Percentiles rank a stretch among this genome's conserved stretches.
phyloP scores from a whole-genome alignment of 37 sponge, comb jelly and placozoan species.

The Corticium candelabrum region DNA sequence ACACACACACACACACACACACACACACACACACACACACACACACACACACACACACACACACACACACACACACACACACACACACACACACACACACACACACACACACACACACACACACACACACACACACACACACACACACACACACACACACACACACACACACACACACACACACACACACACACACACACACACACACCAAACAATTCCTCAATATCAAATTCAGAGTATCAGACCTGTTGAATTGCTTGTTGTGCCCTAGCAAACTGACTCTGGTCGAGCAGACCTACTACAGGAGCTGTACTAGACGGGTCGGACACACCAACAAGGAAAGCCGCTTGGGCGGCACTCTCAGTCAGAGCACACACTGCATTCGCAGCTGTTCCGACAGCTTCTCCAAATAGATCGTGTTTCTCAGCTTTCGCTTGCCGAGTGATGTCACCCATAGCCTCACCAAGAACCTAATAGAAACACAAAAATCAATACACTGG shows the following conservation, averaged over 20 bases:
- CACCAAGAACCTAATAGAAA: slow-evolving; percentile 37
- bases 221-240: not conserved
- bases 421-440: slow-evolving; percentile 52
- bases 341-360: slow-evolving; percentile 58
- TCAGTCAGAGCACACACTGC: slow-evolving; percentile 63
- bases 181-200: slow-evolving; percentile 8
- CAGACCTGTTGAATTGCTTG: slow-evolving; percentile 70
- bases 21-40: slow-evolving; percentile 20
- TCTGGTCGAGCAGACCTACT: slow-evolving; percentile 78
- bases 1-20: slow-evolving; percentile 20
- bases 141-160: slow-evolving; percentile 5
- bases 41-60: slow-evolving; percentile 20
- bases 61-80: slow-evolving; percentile 20
- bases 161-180: not conserved
- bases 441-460: slow-evolving; percentile 50
- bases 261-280: slow-evolving; percentile 68
- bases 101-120: slow-evolving; percentile 5
- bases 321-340: slow-evolving; percentile 89
- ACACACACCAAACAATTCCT: no score
- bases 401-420: slow-evolving; percentile 43
- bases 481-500: no score
- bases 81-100: slow-evolving; percentile 13
- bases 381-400: slow-evolving; percentile 35
- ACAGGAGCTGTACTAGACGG: slow-evolving; percentile 72
- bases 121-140: slow-evolving; percentile 5